Percentiles rank a stretch among this genome's conserved stretches.
phyloP scores from a whole-genome alignment of 2,113 vertebrate genomes.

The Anser cygnoides region DNA sequence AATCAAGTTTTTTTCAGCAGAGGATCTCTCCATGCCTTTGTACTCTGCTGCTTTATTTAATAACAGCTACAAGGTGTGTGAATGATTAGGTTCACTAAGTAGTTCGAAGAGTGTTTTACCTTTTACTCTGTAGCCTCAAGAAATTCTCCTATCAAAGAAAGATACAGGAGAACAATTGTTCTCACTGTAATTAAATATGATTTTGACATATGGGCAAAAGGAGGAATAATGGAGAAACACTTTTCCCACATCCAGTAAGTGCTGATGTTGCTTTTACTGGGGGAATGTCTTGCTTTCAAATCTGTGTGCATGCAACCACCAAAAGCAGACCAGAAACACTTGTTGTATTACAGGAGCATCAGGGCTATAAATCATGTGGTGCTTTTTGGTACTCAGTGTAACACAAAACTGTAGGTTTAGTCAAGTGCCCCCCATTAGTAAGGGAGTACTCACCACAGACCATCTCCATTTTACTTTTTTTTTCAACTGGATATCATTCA shows the following conservation, averaged over 20 bases:
- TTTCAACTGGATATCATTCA: not conserved
- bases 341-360: not conserved
- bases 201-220: not conserved
- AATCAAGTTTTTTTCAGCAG: not conserved
- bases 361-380: not conserved
- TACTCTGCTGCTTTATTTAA: not conserved
- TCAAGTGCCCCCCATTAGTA: not conserved
- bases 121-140: not conserved
- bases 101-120: not conserved
- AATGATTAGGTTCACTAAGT: not conserved
- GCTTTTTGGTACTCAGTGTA: not conserved
- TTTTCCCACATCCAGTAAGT: not conserved
- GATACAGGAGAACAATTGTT: not conserved
- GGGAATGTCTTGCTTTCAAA: not conserved
- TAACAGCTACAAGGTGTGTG: not conserved
- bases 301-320: not conserved
- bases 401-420: not conserved
- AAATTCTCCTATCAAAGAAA: not conserved
- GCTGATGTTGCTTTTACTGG: not conserved
- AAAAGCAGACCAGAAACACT: not conserved
- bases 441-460: accelerated
- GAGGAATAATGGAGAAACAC: not conserved
- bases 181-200: not conserved
- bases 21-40: not conserved
- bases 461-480: not conserved